Evolutionary conservation across 2,888 invertebrate genomes (phyloP).

Genomic region (Leucophora obtusa): DNA sequence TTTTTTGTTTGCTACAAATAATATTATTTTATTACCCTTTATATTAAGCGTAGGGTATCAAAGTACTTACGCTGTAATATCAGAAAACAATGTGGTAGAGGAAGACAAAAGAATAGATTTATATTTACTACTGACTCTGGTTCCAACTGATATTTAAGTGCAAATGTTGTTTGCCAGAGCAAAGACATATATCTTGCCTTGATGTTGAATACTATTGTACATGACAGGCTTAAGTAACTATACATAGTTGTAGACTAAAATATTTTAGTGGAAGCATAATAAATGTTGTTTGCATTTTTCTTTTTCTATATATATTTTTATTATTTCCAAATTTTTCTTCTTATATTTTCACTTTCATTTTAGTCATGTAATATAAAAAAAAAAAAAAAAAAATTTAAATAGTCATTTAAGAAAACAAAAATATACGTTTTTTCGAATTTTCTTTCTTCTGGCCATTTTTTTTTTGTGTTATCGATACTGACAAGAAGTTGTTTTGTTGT

Average conservation of each 20-base stretch:
- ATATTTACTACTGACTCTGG: neutral
- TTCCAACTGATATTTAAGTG: neutral
- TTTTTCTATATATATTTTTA: neutral
- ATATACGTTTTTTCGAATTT: neutral
- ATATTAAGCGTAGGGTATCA: too few species aligned
- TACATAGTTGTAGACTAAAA: neutral
- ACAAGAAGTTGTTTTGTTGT: slow-evolving; percentile 35
- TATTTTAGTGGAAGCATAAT: neutral
- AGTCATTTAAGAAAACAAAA: slow-evolving; percentile 35
- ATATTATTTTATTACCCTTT: too few species aligned
- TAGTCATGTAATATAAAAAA: slow-evolving; percentile 59
- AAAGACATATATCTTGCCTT: neutral
- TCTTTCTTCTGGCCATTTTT: slow-evolving; percentile 14
- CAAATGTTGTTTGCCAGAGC: neutral
- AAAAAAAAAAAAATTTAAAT: slow-evolving; percentile 19
- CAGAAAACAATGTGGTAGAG: neutral
- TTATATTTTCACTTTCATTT: slow-evolving; percentile 59
- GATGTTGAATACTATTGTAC: neutral
- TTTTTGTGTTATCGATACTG: slow-evolving; percentile 20
- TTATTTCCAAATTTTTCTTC: neutral
- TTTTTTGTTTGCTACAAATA: too few species aligned
- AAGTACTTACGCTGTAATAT: too few species aligned
- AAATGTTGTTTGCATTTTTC: slow-evolving; percentile 12
- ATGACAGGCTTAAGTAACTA: neutral
- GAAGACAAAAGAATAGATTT: slow-evolving; percentile 1